Evolutionary conservation across 2,797 vertebrate genomes (phyloP), one percentile per base, ranked within the genome.

Genomic region (Pseudopleuronectes americanus): DNA sequence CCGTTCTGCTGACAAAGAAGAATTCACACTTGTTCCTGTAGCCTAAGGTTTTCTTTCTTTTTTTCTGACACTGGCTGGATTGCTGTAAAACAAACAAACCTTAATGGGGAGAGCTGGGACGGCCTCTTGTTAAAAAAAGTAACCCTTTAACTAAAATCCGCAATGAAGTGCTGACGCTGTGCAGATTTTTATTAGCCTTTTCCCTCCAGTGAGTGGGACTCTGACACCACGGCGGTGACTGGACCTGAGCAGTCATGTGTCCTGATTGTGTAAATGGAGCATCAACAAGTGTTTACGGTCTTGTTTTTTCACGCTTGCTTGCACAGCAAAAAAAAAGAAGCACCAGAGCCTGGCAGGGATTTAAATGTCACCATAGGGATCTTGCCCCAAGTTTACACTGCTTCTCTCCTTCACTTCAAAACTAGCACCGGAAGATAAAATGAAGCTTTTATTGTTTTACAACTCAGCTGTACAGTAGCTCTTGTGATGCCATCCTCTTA

Each of bases 1-100:
- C 71, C 70, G 71, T 89, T 92, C 73, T 90, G 87, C 91, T 93
- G 88, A 90, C 84, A 31, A 76, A 80, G 51, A 55, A 51, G 63
- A 82, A 84, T 87, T 63, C 16, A 21, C 51, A 7, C 57, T 69
- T 71, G 8, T 60, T 22, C 41, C 24, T 59, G 52, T 5, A 54
- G n/a, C 48, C 0, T 0, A 19, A 9, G 45, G 66, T 52, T 52
- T 52, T 26, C 52, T 23, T 23, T 52, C 43, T 14, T 45, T 43
- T 43, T 8, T 54, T 52, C 51, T 61, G 78, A 62, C 28, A 55
- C 38, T 81, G 68, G 77, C 71, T 63, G 47, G 31, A 66, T 71
- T 71, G 54, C n/a, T 61, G 14, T 61, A 16, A 73, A 71, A 45
- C n/a, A 48, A 19, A 48, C 17, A 48, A 19, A 21, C 54, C 13